A percentile compares a stretch with the other conserved stretches of the same genome.
Evolutionary conservation across 2,888 invertebrate genomes (phyloP).

Genomic region (Lasioglossum lativentre): DNA sequence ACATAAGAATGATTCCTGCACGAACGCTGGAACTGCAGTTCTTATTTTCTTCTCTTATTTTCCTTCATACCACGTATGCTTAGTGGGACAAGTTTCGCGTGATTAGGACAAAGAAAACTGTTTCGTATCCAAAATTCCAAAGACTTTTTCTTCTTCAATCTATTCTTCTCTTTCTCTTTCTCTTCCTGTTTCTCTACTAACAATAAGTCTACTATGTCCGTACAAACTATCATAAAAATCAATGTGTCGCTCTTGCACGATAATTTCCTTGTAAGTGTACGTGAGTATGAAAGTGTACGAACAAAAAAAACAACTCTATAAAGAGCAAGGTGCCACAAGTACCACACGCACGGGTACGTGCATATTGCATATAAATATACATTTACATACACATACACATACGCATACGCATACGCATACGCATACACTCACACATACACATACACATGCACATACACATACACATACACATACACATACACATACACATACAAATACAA

Average conservation of each 20-base stretch:
- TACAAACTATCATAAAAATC: neutral
- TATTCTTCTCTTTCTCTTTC: neutral
- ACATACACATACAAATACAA: too few species aligned
- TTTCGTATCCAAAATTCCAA: neutral
- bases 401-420: too few species aligned
- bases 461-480: neutral
- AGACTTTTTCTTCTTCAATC: neutral
- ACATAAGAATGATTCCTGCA: constrained; percentile 50
- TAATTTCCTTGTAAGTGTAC: neutral
- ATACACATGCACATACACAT: too few species aligned
- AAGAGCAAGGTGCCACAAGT: neutral
- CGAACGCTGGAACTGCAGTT: constrained; percentile 38
- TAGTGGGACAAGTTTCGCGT: neutral
- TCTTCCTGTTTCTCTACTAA: neutral
- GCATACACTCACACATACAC: too few species aligned
- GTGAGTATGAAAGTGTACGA: constrained; percentile 1
- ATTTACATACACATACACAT: too few species aligned
- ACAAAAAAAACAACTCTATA: neutral
- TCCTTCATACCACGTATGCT: constrained; percentile 11
- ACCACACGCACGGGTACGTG: neutral
- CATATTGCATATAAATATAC: too few species aligned
- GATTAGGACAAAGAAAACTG: neutral
- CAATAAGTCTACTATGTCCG: neutral
- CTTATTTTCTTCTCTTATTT: constrained; percentile 18
- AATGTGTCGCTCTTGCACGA: neutral